phyloP scores from a whole-genome alignment of 1,140 invertebrate species.

The Pseudobourletiella spinata region DNA sequence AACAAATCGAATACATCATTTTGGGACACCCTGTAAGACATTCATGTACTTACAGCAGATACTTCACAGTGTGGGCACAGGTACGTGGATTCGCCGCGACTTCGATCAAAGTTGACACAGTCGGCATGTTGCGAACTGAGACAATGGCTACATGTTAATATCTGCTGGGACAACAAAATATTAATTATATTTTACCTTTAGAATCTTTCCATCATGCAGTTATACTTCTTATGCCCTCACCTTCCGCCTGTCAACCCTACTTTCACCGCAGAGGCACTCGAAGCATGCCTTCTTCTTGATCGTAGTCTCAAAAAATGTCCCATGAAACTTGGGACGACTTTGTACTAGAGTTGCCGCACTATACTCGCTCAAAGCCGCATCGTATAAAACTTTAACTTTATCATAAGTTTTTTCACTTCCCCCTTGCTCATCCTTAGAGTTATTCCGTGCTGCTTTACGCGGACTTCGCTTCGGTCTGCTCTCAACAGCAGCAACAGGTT shows the following conservation, averaged over 20 bases:
- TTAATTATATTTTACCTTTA: too few relatives aligned
- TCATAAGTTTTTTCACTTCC: background rate
- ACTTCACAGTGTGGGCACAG: slow-evolving; percentile 54
- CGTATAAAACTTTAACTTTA: slow-evolving; percentile 16
- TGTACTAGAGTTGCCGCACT: background rate
- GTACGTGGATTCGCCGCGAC: slow-evolving; percentile 40
- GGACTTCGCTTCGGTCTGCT: background rate
- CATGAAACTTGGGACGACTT: slow-evolving; percentile 18
- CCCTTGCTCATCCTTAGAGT: background rate
- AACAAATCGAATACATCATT: too few relatives aligned
- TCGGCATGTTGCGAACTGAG: slow-evolving; percentile 50
- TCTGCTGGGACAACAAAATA: background rate
- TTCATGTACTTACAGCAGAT: slow-evolving; percentile 35
- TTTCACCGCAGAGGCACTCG: slow-evolving; percentile 35
- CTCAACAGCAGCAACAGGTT: too few relatives aligned
- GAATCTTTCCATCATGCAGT: too few relatives aligned
- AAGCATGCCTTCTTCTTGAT: slow-evolving; percentile 36
- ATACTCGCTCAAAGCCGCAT: slow-evolving; percentile 1
- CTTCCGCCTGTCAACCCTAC: too few relatives aligned
- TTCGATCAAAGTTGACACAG: slow-evolving; percentile 50
- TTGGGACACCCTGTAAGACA: too few relatives aligned
- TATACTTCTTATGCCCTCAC: too few relatives aligned
- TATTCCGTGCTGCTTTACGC: background rate
- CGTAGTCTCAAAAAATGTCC: slow-evolving; percentile 37
- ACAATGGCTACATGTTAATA: slow-evolving; percentile 49